Evolutionary conservation across 2,113 vertebrate genomes (phyloP), one percentile per base, ranked within the genome.

Genomic region (Tauraco erythrolophus): DNA sequence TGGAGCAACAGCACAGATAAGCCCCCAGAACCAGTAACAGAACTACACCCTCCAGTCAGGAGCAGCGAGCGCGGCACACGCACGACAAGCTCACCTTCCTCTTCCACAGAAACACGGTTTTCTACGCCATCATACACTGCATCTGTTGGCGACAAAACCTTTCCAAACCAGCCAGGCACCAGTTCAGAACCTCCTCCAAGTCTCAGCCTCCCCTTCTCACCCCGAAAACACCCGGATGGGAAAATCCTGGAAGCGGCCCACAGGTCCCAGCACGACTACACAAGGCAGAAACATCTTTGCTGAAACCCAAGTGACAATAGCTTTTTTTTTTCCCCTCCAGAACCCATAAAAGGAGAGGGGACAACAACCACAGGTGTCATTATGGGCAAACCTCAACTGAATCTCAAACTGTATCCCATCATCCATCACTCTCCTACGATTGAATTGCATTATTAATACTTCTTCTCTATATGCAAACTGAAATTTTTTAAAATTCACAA

Each of bases 241-340:
- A n/a, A 48, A 37, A 46, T 3, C 8, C 46, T 10, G 18, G 46
- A 48, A 56, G 46, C 10, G 2, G 14, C 18, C 35, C 5, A 2
- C 2, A 14, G 28, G 41, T 14, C 3, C n/a, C 45, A 39, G 51
- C 48, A 46, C 7, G 2, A 7, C 7, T 1, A 3, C 0, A 0
- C 7, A 6, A 10, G 25, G 35, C 16, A 70, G 1, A 5, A 45
- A 28, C n/a, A 39, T 1, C 62, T 53, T 27, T 10, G 7, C 23
- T 18, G 35, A 10, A 14, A 12, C 6, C 5, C 0, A 5, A 16
- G 25, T 4, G 28, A 10, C 4, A 1, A 50, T 8, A 9, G 25
- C 21, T 7, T 6, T 21, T 33, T 14, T 46, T 28, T 43, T 43
- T 43, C 12, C 31, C 12, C 31, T 54, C 7, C 64, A 4, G 1